A percentile compares a stretch with the other conserved stretches of the same genome.
Evolutionary conservation across 2,888 invertebrate species (phyloP).

Genomic region (Alloplasta piceator): DNA sequence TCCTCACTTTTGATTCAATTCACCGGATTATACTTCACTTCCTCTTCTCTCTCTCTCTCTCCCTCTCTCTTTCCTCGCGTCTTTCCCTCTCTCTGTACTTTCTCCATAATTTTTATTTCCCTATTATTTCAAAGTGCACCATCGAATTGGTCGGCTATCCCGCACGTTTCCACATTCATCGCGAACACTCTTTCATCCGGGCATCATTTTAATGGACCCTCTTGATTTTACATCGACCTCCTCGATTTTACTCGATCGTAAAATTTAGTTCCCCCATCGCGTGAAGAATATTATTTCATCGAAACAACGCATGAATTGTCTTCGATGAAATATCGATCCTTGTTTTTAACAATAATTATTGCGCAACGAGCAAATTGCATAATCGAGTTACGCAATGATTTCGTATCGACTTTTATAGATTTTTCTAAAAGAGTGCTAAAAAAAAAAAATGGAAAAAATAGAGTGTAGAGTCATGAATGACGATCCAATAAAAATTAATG

Average conservation of each 20-base stretch:
- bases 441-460: background rate
- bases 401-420: background rate
- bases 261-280: no score
- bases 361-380: background rate
- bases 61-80: background rate
- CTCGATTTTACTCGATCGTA: no score
- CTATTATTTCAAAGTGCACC: no score
- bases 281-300: background rate
- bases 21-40: constrained; percentile 7
- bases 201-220: no score
- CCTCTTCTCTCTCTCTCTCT: background rate
- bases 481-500: constrained; percentile 3
- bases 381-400: background rate
- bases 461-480: background rate
- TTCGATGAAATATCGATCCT: background rate
- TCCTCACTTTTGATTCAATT: constrained; percentile 6
- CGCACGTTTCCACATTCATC: background rate
- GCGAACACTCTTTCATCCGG: background rate
- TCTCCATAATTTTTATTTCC: background rate
- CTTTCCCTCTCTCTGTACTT: background rate
- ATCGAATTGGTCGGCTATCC: no score
- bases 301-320: background rate
- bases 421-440: background rate
- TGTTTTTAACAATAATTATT: background rate
- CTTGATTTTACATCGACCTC: no score